These are phyloP conservation scores for Merodon equestris DNA, from an alignment of 2,888 invertebrate species.

Conservation along the genomic window DNA sequence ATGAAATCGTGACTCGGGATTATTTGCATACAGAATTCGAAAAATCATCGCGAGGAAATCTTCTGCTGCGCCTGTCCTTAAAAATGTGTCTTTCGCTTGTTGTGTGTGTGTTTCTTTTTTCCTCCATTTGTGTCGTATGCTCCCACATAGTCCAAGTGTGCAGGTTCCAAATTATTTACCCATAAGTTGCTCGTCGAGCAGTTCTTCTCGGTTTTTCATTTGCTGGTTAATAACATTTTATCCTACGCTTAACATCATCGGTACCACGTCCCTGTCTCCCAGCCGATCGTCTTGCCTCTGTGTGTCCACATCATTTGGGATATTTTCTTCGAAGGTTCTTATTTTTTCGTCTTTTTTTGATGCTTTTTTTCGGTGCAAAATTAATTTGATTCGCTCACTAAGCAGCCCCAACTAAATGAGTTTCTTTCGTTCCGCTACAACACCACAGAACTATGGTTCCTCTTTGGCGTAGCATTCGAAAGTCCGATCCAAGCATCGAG, in stretches of 20 bases:
- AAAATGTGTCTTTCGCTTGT: constrained; percentile 16
- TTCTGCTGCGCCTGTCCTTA: constrained; percentile 54
- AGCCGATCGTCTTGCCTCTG: background rate
- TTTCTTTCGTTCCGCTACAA: constrained; percentile 60
- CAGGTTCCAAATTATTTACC: constrained; percentile 65
- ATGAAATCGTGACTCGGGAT: constrained; percentile 65
- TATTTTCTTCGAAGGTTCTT: constrained; percentile 43
- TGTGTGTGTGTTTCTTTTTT: constrained; percentile 11
- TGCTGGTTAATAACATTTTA: constrained; percentile 66
- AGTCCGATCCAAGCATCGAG: constrained; percentile 1
- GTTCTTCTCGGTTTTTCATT: constrained; percentile 24
- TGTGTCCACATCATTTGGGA: constrained; percentile 39
- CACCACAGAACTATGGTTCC: constrained; percentile 34
- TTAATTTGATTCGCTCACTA: constrained; percentile 67
- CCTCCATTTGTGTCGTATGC: constrained; percentile 16
- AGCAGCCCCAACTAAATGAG: constrained; percentile 64
- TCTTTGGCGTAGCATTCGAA: too few relatives aligned
- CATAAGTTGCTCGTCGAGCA: constrained; percentile 49
- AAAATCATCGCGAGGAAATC: constrained; percentile 66
- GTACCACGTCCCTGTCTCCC: constrained; percentile 42
- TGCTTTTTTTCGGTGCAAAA: constrained; percentile 57
- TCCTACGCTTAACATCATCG: constrained; percentile 67
- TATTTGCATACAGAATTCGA: constrained; percentile 69
- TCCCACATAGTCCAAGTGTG: background rate
- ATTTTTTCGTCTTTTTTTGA: too few relatives aligned